phyloP scores from a whole-genome alignment of 2,797 vertebrate genomes.

The Xiphophorus birchmanni region DNA sequence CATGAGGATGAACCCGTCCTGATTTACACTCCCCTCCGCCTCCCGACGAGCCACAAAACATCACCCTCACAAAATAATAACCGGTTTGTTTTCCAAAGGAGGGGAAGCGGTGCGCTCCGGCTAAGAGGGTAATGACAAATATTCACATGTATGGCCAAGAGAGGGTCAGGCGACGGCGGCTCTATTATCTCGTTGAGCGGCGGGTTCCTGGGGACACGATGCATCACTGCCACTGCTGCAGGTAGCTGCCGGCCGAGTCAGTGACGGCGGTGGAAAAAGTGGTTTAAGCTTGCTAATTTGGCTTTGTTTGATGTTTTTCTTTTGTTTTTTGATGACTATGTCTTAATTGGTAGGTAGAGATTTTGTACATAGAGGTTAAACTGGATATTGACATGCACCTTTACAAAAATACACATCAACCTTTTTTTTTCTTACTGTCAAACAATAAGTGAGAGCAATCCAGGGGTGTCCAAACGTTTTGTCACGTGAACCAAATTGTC shows the following conservation, averaged over 20 bases:
- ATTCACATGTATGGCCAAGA: conserved; percentile 69
- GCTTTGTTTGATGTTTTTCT: not conserved
- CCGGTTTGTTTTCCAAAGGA: conserved; percentile 74
- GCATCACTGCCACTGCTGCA: not conserved
- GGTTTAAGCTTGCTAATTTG: not conserved
- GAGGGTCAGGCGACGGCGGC: conserved; percentile 50
- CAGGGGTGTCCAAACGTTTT: too few relatives aligned
- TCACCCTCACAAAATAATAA: conserved; percentile 61
- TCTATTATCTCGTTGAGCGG: conserved; percentile 53
- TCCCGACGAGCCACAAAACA: conserved; percentile 42
- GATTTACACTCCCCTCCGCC: conserved; percentile 29
- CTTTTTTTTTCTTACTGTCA: not conserved
- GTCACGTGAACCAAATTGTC: too few relatives aligned
- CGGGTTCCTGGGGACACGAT: conserved; percentile 36
- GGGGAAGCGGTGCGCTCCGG: conserved; percentile 65
- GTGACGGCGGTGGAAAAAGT: not conserved
- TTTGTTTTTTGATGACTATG: not conserved
- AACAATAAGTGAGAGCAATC: not conserved
- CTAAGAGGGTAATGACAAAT: conserved; percentile 69
- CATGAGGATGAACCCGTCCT: conserved; percentile 45
- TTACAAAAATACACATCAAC: not conserved
- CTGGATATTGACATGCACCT: not conserved
- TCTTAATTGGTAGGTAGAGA: not conserved
- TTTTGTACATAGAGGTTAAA: not conserved
- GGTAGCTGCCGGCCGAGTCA: not conserved